Evolutionary conservation across 2,888 invertebrate genomes (phyloP), one percentile per base, ranked within the genome.

Genomic region (Pristionchus japonicus): DNA sequence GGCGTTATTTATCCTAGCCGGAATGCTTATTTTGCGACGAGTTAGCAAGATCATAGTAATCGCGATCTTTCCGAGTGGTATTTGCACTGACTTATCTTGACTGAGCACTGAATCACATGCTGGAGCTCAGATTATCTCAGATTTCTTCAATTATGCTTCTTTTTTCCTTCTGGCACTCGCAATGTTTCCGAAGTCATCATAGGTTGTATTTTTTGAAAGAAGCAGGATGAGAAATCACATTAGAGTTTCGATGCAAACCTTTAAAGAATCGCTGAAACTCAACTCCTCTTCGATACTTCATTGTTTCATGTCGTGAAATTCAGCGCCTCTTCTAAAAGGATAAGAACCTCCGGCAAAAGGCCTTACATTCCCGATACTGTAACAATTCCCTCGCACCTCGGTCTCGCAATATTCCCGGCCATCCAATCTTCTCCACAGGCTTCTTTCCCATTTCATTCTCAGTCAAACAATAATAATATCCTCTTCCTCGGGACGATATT

Each of bases 401-500:
- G n/a, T 52, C 20, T 17, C 52, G 52, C 13, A 61, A 61, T 61
- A 57, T 34, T 15, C 31, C 1, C n/a, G n/a, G n/a, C n/a, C 47
- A 47, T 43, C 13, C 43, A 77, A 43, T 77, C 43, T 77, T 43
- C 40, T 15, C 77, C 47, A 47, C 20, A 40, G 74, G 74, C 43
- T 77, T 77, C 77, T 70, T 37, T 34, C 52, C 20, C 52, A 64
- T 64, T 61, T 61, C 11, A 3, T 27, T 27, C 31, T 3, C 34
- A 40, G 77, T 77, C 77, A 77, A 77, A 77, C 77, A 77, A 77
- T 77, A 77, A 77, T 77, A 77, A 77, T 77, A 77, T 77, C 43
- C 74, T 11, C 43, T 20, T 13, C 43, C 7, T 67, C 20, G 43
- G 27, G 37, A 77, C 77, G 77, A 77, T 77, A 77, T 77, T 77